A percentile compares a stretch with the other conserved stretches of the same genome.
These are phyloP conservation scores for Henricia sp. DNA, from an alignment of 53 echinoderm and acorn worm species.

Conservation along the genomic window DNA sequence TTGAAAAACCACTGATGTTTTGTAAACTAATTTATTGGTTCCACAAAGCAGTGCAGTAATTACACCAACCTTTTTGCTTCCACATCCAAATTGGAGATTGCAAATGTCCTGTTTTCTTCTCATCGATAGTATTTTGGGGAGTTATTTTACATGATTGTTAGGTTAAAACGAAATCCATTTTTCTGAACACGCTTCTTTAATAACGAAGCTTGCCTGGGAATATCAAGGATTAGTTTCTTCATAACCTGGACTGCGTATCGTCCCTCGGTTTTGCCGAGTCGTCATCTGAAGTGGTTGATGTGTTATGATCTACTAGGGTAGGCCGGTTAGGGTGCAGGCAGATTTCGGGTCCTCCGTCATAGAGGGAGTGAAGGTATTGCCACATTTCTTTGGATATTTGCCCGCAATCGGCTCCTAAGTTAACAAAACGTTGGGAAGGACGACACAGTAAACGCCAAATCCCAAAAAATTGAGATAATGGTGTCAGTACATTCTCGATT, in stretches of 20 bases:
- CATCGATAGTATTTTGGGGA: no score
- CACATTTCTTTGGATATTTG: constrained; percentile 98
- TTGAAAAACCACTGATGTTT: no score
- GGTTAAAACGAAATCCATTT: no score
- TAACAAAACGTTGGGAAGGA: neutral
- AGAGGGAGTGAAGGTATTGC: constrained; percentile 90
- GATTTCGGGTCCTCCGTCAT: constrained; percentile 93
- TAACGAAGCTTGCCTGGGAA: neutral
- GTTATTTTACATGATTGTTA: no score
- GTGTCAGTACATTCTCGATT: no score
- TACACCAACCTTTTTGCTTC: neutral
- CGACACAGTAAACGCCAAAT: no score
- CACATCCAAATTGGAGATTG: no score
- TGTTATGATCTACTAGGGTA: constrained; percentile 33
- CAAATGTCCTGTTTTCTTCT: no score
- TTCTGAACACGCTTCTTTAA: no score
- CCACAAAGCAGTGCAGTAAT: no score
- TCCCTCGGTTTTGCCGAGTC: constrained; percentile 35
- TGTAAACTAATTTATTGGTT: no score
- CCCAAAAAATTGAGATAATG: no score
- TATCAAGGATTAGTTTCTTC: neutral
- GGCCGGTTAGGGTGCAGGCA: constrained; percentile 73
- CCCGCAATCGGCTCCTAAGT: constrained; percentile 82
- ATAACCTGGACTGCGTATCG: constrained; percentile 26
- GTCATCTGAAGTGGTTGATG: constrained; percentile 32